Percentiles rank a stretch among this genome's conserved stretches.
These are phyloP conservation scores for Onthophagus taurus DNA, from an alignment of 1,140 invertebrate species.

Conservation along the genomic window DNA sequence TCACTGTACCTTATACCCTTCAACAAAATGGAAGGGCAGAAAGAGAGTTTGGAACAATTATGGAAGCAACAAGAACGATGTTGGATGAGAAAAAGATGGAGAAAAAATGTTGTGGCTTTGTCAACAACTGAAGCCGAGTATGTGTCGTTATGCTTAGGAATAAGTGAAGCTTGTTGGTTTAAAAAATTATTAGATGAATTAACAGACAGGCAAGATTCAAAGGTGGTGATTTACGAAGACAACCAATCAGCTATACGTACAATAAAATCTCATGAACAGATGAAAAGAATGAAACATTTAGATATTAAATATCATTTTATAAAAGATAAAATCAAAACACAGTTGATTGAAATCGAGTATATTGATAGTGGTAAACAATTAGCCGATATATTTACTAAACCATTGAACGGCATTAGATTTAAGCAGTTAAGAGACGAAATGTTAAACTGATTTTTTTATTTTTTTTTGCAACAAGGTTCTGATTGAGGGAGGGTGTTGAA, in stretches of 20 bases:
- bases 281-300: conserved; percentile 26
- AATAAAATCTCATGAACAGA: conserved; percentile 27
- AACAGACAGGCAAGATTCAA: conserved; percentile 6
- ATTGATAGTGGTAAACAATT: conserved; percentile 23
- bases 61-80: conserved; percentile 25
- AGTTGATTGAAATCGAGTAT: conserved; percentile 19
- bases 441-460: too few species aligned
- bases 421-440: too few species aligned
- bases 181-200: conserved; percentile 25
- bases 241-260: conserved; percentile 32
- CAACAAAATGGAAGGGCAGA: conserved; percentile 39
- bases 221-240: conserved; percentile 22
- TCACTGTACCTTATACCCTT: conserved; percentile 34
- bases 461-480: too few species aligned
- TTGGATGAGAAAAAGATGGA: conserved; percentile 31
- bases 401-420: too few species aligned
- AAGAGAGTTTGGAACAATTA: conserved; percentile 26
- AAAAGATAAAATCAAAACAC: conserved; percentile 17
- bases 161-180: conserved; percentile 23
- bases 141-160: conserved; percentile 15
- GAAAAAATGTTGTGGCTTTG: conserved; percentile 26
- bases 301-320: conserved; percentile 24
- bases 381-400: conserved; percentile 28
- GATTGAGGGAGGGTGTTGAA: too few species aligned
- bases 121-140: conserved; percentile 44